Evolutionary conservation across 2,113 vertebrate genomes (phyloP).

Genomic region (Sylvia atricapilla): DNA sequence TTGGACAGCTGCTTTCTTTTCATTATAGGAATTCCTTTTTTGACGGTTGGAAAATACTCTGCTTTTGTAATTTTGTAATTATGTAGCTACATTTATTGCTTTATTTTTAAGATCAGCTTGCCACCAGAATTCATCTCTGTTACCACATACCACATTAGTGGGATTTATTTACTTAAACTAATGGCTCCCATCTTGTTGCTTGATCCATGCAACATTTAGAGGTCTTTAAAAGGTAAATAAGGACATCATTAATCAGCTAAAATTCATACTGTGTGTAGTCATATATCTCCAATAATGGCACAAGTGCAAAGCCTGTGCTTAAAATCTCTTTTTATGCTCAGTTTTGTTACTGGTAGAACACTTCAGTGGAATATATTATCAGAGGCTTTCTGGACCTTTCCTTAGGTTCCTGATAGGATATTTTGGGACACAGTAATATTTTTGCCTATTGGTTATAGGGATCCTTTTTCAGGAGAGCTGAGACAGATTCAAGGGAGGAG

Average conservation of each 20-base stretch:
- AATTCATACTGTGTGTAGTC: neutral
- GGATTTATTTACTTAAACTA: neutral
- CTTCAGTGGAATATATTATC: neutral
- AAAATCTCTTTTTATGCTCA: neutral
- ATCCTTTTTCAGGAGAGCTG: neutral
- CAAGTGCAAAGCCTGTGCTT: neutral
- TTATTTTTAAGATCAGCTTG: neutral
- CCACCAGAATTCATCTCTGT: neutral
- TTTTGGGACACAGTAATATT: neutral
- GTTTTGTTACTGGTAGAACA: neutral
- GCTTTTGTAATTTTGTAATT: neutral
- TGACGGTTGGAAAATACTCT: neutral
- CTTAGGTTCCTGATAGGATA: neutral
- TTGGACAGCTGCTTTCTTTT: neutral
- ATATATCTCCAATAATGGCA: neutral
- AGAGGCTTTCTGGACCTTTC: neutral
- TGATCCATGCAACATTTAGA: neutral
- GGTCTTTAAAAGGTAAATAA: neutral
- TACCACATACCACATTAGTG: neutral
- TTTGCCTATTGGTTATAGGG: neutral
- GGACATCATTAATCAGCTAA: neutral
- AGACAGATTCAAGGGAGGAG: neutral
- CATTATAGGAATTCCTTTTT: neutral
- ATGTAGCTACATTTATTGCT: neutral
- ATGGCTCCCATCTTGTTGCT: neutral